Conservation (phyloP, 1,140 invertebrate species). For the Pseudachorutes palmiensis region DNA sequence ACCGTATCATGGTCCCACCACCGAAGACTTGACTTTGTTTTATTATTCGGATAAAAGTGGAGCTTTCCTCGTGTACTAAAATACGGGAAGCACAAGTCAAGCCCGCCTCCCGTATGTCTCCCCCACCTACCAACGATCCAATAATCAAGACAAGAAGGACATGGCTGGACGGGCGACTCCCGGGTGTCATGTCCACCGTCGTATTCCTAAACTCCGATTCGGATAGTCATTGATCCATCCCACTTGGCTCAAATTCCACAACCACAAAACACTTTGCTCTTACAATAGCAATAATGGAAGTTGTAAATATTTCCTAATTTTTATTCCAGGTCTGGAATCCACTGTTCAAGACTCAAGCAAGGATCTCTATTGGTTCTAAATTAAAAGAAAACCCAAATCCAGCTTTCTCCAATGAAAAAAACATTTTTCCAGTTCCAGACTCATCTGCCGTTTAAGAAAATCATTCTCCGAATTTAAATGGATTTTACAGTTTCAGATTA, state of each 20-base stretch:
- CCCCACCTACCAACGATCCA: not conserved
- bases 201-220: not conserved
- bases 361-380: constrained; percentile 4
- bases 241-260: not conserved
- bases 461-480: no score
- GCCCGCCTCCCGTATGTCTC: not conserved
- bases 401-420: not conserved
- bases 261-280: no score
- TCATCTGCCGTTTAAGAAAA: no score
- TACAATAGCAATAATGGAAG: not conserved
- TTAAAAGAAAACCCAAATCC: not conserved
- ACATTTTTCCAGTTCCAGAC: not conserved
- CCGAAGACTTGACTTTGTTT: not conserved
- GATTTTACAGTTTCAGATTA: not conserved
- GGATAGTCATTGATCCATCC: not conserved
- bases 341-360: constrained; percentile 3
- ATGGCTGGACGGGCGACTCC: not conserved
- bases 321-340: constrained; percentile 5
- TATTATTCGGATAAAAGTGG: constrained; percentile 11
- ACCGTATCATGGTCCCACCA: not conserved
- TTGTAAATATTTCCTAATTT: not conserved
- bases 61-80: not conserved
- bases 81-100: not conserved
- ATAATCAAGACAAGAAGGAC: not conserved
- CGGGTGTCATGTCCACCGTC: not conserved